These are phyloP conservation scores for Notodonta ziczac DNA, from an alignment of 2,888 invertebrate species.

Conservation along the genomic window DNA sequence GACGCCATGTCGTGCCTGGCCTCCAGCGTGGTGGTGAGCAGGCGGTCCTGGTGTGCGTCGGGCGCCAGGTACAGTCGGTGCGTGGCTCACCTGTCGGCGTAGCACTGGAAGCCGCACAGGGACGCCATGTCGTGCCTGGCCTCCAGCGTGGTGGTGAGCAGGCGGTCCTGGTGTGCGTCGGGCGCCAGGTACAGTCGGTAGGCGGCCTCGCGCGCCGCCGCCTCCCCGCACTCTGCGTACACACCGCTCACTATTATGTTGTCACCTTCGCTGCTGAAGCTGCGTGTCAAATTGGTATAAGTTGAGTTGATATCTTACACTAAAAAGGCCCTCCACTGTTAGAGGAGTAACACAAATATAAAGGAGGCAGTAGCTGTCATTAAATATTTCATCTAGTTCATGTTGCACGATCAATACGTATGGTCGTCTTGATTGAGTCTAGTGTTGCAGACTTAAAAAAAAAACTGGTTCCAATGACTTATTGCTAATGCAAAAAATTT, in stretches of 20 bases:
- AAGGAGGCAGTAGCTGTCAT: too few relatives aligned
- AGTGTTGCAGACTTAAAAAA: too few relatives aligned
- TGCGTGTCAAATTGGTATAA: conserved; percentile 34
- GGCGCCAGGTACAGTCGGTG: conserved; percentile 94
- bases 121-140: conserved; percentile 92
- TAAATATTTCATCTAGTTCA: too few relatives aligned
- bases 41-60: conserved; percentile 89
- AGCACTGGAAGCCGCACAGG: conserved; percentile 95
- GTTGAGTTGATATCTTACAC: neutral
- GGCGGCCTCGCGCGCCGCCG: conserved; percentile 93
- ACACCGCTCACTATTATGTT: conserved; percentile 91
- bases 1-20: too few relatives aligned
- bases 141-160: conserved; percentile 89
- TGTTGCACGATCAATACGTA: too few relatives aligned
- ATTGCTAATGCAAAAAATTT: too few relatives aligned
- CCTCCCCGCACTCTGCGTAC: conserved; percentile 92
- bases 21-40: conserved; percentile 89
- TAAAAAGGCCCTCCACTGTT: too few relatives aligned
- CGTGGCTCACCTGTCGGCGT: conserved; percentile 91
- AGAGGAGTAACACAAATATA: too few relatives aligned
- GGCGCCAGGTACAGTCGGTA: conserved; percentile 94
- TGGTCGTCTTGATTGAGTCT: too few relatives aligned
- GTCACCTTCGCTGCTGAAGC: conserved; percentile 88
- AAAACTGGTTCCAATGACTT: too few relatives aligned
- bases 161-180: conserved; percentile 89